phyloP scores from a whole-genome alignment of 2,113 vertebrate genomes.

The Coregonus clupeaformis region DNA sequence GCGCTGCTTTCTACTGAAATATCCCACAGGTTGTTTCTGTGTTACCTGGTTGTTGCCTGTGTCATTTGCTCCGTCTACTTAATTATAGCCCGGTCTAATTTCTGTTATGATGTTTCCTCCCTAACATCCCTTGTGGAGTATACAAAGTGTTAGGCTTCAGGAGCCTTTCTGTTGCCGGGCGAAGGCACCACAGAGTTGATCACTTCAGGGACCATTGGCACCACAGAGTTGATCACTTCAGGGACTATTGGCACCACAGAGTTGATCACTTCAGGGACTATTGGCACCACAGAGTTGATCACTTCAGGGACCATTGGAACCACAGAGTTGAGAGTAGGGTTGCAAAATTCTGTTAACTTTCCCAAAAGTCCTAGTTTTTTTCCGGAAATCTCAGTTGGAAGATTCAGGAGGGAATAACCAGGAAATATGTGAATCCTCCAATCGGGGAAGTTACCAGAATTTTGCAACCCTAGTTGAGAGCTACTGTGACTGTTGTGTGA shows the following conservation, averaged over 20 bases:
- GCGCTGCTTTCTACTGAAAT: constrained; percentile 51
- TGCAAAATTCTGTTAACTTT: too few species aligned
- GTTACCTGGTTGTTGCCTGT: constrained; percentile 52
- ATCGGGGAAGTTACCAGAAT: too few species aligned
- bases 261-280: neutral
- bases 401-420: too few species aligned
- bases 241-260: neutral
- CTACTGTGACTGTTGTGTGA: neutral
- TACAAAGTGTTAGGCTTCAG: constrained; percentile 35
- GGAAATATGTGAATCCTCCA: too few species aligned
- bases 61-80: constrained; percentile 67
- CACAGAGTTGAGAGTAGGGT: neutral
- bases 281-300: neutral
- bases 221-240: neutral
- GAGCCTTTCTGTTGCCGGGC: constrained; percentile 54
- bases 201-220: neutral
- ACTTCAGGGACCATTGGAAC: neutral
- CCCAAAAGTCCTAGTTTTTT: too few species aligned
- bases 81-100: constrained; percentile 67
- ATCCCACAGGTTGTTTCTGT: constrained; percentile 54
- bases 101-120: constrained; percentile 60
- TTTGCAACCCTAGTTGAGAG: too few species aligned
- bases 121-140: constrained; percentile 61
- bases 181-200: constrained; percentile 7
- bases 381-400: too few species aligned